Base-by-base conservation (phyloP, 2,113 vertebrate genomes). In the Lepidothrix coronata region DNA sequence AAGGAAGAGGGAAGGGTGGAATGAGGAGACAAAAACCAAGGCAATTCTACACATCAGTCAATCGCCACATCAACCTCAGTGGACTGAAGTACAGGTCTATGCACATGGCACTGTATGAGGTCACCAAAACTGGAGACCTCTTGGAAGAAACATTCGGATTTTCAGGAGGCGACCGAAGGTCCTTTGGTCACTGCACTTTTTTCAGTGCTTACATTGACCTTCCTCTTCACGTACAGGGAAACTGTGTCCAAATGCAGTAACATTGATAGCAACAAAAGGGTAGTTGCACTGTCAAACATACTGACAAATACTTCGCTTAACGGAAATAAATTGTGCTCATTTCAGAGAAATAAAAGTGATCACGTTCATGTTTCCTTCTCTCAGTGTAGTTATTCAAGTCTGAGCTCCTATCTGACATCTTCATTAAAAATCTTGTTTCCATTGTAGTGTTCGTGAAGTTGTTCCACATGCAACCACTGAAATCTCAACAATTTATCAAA, bases 371-470 rank as follows among this genome's bases (percentile, higher is more conserved):
- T 70, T 78, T 46, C 30, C 48, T 80, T 85, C n/a, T 83, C 75
- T 77, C 68, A 91, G 91, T 88, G 65, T 46, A 74, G 55, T 84
- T 88, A 71, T 71, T 90, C 21, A 44, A 80, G 79, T 78, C 85
- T 65, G 48, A 89, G 55, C 39, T 89, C 31, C 3, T 37, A 78
- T 48, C 41, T 72, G 68, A 78, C n/a, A 81, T 68, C 59, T 83
- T 80, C 39, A 77, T 67, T 70, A 77, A 81, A 93, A 81, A 49
- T 5, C 16, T 43, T 55, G 41, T 75, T 87, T 89, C 68, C 57
- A 61, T 30, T 46, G 95, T 92, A 97, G 88, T 91, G 91, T 95
- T 92, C 57, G 73, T 89, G 44, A 82, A 96, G n/a, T 31, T 41
- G 44, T 76, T 84, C 41, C 62, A 93, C 84, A 85, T 1, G 37